A percentile compares a stretch with the other conserved stretches of the same genome.
Evolutionary conservation across 2,797 vertebrate genomes (phyloP).

Genomic region (Darevskia mixta): DNA sequence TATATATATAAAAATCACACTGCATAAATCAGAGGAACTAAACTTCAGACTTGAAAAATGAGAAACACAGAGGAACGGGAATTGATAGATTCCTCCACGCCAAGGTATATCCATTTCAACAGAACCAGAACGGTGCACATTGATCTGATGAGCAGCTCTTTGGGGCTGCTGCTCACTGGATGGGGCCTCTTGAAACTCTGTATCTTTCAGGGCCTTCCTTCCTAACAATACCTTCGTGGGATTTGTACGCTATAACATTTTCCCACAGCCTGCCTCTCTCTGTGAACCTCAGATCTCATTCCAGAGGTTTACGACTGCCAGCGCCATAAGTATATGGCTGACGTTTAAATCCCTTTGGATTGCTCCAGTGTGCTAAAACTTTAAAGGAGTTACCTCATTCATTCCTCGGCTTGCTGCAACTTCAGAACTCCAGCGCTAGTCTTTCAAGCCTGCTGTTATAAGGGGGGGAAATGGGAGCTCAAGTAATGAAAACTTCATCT

Average conservation of each 20-base stretch:
- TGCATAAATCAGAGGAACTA: no score
- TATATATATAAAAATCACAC: no score
- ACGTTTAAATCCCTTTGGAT: conserved; percentile 57
- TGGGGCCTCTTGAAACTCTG: conserved; percentile 21
- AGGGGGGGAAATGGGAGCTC: background rate
- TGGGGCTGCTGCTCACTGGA: background rate
- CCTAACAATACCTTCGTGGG: background rate
- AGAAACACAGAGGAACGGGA: no score
- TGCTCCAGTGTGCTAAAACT: conserved; percentile 46
- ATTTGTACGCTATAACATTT: conserved; percentile 34
- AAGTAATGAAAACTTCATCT: conserved; percentile 49
- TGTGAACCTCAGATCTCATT: conserved; percentile 52
- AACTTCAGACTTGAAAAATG: no score
- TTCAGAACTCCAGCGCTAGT: conserved; percentile 42
- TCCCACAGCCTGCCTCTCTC: conserved; percentile 28
- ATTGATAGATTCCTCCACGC: no score
- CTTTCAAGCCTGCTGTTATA: conserved; percentile 34
- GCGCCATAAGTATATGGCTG: conserved; percentile 46
- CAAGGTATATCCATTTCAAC: background rate
- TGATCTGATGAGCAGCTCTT: background rate
- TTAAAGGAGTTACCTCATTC: conserved; percentile 58
- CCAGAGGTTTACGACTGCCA: conserved; percentile 62
- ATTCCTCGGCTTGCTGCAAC: conserved; percentile 42
- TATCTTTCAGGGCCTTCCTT: conserved; percentile 23
- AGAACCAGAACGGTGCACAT: background rate